Base-by-base conservation (phyloP, 1,140 invertebrate genomes). In the Hylaeus anthracinus region DNA sequence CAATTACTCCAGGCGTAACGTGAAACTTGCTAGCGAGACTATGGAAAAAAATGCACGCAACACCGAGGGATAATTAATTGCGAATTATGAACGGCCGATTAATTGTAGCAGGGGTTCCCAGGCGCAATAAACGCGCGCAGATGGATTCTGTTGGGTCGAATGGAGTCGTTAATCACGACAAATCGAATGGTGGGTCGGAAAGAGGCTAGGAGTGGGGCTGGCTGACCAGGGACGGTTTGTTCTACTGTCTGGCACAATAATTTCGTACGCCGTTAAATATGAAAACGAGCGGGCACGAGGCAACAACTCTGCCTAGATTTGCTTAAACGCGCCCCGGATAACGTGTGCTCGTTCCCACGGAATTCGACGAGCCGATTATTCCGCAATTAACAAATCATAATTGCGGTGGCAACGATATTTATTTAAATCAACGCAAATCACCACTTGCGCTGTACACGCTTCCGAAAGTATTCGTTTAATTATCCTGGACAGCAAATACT, bases 221-320 rank as follows among this genome's bases (percentile, higher is more conserved):
- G 14, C 48, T 65, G 77, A 65, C 70, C 61, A 51, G 10, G 15
- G 37, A 48, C 61, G 61, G 53, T 43, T 66, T 43, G 53, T 82
- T 70, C 61, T 41, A 67, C 74, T 45, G 41, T 15, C 61, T 10
- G 39, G 2, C 14, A 41, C 70, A 48, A 79, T 86, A 86, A 73
- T 83, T 88, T 86, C 76, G 72, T 69, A 75, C 64, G 56, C 73
- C 78, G 65, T 84, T 83, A 77, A 83, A 83, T 85, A 67, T 73
- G 84, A 83, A 85, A 85, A 83, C 58, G 75, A 3, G 9, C 53
- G 37, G 41, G n/a, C 41, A 26, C 51, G 45, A 48, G 45, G 8
- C 45, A 48, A 48, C 51, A 9, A 51, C 6, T 10, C 51, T 51
- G 51, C 9, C 9, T 26, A 56, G 3, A 56, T n/a, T 56, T 56